Percentiles rank a stretch among this genome's conserved stretches.
phyloP scores from a whole-genome alignment of 2,797 vertebrate genomes.

The Gouania willdenowi region DNA sequence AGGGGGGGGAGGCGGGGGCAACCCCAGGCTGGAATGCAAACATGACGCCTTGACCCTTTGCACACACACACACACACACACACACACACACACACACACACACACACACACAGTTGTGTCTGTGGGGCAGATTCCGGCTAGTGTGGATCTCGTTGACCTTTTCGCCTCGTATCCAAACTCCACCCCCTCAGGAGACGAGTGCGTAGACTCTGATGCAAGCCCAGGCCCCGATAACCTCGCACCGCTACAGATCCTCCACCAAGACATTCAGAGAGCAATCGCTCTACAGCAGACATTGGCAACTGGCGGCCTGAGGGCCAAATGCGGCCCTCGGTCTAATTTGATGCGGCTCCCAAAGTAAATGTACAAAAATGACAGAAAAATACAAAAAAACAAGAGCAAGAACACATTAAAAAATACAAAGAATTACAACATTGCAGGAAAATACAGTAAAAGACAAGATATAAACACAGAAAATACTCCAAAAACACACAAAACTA shows the following conservation, averaged over 20 bases:
- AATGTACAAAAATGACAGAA: too few relatives aligned
- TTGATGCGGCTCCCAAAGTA: too few relatives aligned
- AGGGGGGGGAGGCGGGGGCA: too few relatives aligned
- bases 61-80: slow-evolving; percentile 24
- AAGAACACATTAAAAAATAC: too few relatives aligned
- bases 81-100: slow-evolving; percentile 6
- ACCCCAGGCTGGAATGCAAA: slow-evolving; percentile 77
- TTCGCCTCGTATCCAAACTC: slow-evolving; percentile 67
- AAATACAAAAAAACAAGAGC: too few relatives aligned
- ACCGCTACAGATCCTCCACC: slow-evolving; percentile 30
- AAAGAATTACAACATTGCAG: too few relatives aligned
- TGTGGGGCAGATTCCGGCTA: slow-evolving; percentile 74
- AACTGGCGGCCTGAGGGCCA: too few relatives aligned
- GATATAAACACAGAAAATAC: too few relatives aligned
- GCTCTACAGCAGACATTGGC: too few relatives aligned
- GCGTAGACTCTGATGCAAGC: slow-evolving; percentile 35
- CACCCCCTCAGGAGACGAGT: slow-evolving; percentile 58
- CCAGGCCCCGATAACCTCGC: slow-evolving; percentile 51
- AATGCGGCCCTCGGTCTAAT: too few relatives aligned
- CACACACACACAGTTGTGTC: slow-evolving; percentile 66
- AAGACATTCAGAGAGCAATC: slow-evolving; percentile 46
- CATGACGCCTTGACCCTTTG: slow-evolving; percentile 70
- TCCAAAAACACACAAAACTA: too few relatives aligned
- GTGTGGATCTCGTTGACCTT: slow-evolving; percentile 66
- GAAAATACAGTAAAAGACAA: too few relatives aligned